Evolutionary conservation across 2,888 invertebrate genomes (phyloP).

Genomic region (Villa cingulata): DNA sequence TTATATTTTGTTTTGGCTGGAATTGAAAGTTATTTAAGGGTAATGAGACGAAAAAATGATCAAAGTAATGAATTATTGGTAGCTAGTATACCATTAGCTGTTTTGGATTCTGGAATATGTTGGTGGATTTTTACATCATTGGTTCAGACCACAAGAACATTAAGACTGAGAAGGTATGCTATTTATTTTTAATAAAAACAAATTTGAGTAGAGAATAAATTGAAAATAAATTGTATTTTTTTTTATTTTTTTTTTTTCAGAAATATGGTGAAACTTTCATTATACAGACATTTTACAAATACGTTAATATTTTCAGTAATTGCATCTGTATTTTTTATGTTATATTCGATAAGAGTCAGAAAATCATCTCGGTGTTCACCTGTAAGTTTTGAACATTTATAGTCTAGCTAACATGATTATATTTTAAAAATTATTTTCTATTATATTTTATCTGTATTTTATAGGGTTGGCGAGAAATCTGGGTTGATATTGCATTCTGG

Average conservation of each 20-base stretch:
- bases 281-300: conserved; percentile 90
- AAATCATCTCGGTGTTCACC: conserved; percentile 60
- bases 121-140: conserved; percentile 89
- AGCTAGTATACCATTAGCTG: conserved; percentile 72
- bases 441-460: not conserved
- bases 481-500: conserved; percentile 95
- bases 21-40: conserved; percentile 74
- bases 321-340: conserved; percentile 84
- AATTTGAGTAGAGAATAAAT: not conserved
- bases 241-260: conserved; percentile 36
- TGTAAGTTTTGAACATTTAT: conserved; percentile 38
- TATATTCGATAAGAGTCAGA: conserved; percentile 79
- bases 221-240: too few relatives aligned
- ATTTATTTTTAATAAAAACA: not conserved
- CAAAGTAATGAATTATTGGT: conserved; percentile 51
- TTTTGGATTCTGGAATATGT: conserved; percentile 75
- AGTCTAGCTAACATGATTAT: not conserved
- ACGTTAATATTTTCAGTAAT: conserved; percentile 82
- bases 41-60: conserved; percentile 49
- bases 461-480: conserved; percentile 79
- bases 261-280: conserved; percentile 76
- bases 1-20: conserved; percentile 73
- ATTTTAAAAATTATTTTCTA: not conserved
- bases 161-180: conserved; percentile 58
- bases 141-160: conserved; percentile 77